These are phyloP conservation scores for Epizoanthus illoricatus DNA, from an alignment of 92 coral and sea anemone species.

Conservation along the genomic window DNA sequence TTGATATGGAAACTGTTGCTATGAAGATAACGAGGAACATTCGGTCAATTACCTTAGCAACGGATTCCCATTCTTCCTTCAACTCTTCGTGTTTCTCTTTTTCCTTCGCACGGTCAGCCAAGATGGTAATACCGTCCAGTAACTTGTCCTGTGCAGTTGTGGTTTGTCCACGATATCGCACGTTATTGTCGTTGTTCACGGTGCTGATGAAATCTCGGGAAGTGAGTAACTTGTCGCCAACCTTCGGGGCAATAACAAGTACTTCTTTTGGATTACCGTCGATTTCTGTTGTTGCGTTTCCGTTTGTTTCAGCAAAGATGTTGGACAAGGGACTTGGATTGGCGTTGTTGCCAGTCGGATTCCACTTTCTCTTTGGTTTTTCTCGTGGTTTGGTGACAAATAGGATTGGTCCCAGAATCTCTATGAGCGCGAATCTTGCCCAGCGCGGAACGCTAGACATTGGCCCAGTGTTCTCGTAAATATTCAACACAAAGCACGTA, in stretches of 20 bases:
- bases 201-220: slow-evolving; percentile 79
- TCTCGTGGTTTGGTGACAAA: slow-evolving; percentile 67
- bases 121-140: slow-evolving; percentile 73
- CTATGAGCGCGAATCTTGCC: slow-evolving; percentile 70
- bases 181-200: slow-evolving; percentile 70
- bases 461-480: slow-evolving; percentile 91
- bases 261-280: slow-evolving; percentile 70
- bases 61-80: slow-evolving; percentile 95
- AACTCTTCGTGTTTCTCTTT: slow-evolving; percentile 84
- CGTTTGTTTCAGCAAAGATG: slow-evolving; percentile 31
- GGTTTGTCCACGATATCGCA: slow-evolving; percentile 68
- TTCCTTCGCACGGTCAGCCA: slow-evolving; percentile 84
- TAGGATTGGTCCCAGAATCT: slow-evolving; percentile 86
- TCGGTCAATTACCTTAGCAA: slow-evolving; percentile 96
- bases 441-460: slow-evolving; percentile 79
- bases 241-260: slow-evolving; percentile 81
- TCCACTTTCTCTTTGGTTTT: slow-evolving; percentile 57
- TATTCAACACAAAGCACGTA: slow-evolving; percentile 87
- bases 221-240: slow-evolving; percentile 66
- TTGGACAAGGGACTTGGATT: slow-evolving; percentile 32
- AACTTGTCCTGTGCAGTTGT: slow-evolving; percentile 68
- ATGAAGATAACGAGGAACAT: slow-evolving; percentile 80
- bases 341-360: slow-evolving; percentile 29
- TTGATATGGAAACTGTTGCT: slow-evolving; percentile 87
- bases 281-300: slow-evolving; percentile 44